Conservation (phyloP, 2,113 vertebrate genomes). For the Atlantisia rogersi region DNA sequence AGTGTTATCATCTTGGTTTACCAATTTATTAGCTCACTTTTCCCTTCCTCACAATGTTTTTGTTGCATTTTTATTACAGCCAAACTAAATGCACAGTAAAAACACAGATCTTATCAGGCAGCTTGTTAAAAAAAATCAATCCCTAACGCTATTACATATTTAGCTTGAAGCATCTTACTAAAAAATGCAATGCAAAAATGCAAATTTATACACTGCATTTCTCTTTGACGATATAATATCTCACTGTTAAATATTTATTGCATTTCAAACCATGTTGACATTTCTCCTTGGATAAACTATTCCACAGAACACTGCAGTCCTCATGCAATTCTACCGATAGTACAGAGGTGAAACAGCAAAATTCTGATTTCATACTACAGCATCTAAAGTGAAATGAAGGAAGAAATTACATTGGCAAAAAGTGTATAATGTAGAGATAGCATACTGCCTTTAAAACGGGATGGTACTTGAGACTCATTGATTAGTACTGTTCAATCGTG, state of each 20-base stretch:
- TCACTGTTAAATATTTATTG: constrained; percentile 45
- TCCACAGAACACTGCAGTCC: background rate
- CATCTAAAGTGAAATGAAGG: background rate
- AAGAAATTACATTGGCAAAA: background rate
- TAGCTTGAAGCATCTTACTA: background rate
- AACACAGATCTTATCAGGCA: background rate
- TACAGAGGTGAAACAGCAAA: background rate
- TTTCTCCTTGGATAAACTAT: background rate
- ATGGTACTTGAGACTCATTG: background rate
- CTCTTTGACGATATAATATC: background rate
- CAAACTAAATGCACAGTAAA: background rate
- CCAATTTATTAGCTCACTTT: background rate
- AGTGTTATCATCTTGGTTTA: background rate
- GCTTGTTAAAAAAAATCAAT: background rate
- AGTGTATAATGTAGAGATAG: background rate
- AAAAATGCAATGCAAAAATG: constrained; percentile 28
- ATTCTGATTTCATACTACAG: background rate
- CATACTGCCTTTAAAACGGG: background rate
- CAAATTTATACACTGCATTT: constrained; percentile 14
- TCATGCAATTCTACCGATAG: background rate
- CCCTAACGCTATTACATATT: background rate
- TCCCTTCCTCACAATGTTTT: background rate
- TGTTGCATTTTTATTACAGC: background rate
- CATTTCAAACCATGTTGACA: constrained; percentile 1
- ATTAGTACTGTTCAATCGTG: background rate